Evolutionary conservation across 2,888 invertebrate species (phyloP).

Genomic region (Zonitis immaculata): DNA sequence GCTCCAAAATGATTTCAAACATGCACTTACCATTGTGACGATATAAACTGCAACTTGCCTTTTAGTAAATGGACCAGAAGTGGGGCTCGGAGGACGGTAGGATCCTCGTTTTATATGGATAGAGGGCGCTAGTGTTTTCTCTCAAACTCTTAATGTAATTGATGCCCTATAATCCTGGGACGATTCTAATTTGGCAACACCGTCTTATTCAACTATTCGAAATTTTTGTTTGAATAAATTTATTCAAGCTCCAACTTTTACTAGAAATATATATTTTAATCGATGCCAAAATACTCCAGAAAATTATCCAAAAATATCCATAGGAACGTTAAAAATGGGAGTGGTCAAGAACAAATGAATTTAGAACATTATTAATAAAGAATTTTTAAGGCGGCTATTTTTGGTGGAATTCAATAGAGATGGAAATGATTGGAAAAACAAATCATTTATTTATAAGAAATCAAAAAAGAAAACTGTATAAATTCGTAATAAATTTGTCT

Average conservation of each 20-base stretch:
- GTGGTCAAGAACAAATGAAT: conserved; percentile 29
- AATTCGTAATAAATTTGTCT: neutral
- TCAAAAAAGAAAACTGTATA: neutral
- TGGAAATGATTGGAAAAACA: no score
- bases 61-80: conserved; percentile 74
- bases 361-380: conserved; percentile 25
- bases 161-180: conserved; percentile 26
- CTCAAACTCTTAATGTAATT: conserved; percentile 39
- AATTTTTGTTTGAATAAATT: neutral
- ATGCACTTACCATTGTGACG: conserved; percentile 48
- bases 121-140: conserved; percentile 66
- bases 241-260: neutral
- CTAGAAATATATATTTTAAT: neutral
- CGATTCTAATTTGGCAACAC: conserved; percentile 26
- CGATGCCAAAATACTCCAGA: conserved; percentile 18
- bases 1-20: neutral
- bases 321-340: conserved; percentile 17
- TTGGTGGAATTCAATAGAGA: conserved; percentile 24
- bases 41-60: conserved; percentile 54
- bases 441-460: conserved; percentile 1
- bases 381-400: conserved; percentile 27
- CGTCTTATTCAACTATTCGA: conserved; percentile 11
- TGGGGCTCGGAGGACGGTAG: conserved; percentile 65
- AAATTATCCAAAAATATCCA: conserved; percentile 23
- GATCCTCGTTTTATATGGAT: conserved; percentile 68